Evolutionary conservation across 2,888 invertebrate genomes (phyloP).

Genomic region (Taenaris catops): DNA sequence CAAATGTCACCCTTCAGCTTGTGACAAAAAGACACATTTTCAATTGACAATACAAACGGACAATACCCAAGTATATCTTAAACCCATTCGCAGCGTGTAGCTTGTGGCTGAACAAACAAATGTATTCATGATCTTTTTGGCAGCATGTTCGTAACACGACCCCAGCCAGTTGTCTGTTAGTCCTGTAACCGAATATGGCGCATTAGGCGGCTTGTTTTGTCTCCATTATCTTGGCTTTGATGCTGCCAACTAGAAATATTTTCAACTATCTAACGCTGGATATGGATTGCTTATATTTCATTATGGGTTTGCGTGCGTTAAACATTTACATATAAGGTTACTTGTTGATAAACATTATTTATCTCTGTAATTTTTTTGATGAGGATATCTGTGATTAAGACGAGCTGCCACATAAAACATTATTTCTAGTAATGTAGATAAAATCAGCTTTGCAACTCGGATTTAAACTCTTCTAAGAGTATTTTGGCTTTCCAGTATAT

Average conservation of each 20-base stretch:
- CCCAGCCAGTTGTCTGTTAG: constrained; percentile 55
- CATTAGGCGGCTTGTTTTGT: constrained; percentile 73
- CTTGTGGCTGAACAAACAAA: constrained; percentile 51
- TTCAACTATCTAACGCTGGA: constrained; percentile 15
- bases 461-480: no score
- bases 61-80: background rate
- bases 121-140: constrained; percentile 66
- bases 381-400: no score
- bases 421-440: no score
- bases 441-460: no score
- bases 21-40: no score
- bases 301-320: constrained; percentile 6
- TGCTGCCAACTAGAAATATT: constrained; percentile 64
- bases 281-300: constrained; percentile 16
- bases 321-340: background rate
- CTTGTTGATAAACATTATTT: no score
- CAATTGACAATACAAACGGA: no score
- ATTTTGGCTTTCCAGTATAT: no score
- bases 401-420: no score
- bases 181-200: constrained; percentile 64
- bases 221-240: constrained; percentile 75
- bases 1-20: no score
- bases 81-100: constrained; percentile 7
- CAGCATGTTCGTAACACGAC: constrained; percentile 58
- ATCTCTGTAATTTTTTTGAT: no score